phyloP scores from a whole-genome alignment of 1,140 invertebrate species.

The Vanessa tameamea region DNA sequence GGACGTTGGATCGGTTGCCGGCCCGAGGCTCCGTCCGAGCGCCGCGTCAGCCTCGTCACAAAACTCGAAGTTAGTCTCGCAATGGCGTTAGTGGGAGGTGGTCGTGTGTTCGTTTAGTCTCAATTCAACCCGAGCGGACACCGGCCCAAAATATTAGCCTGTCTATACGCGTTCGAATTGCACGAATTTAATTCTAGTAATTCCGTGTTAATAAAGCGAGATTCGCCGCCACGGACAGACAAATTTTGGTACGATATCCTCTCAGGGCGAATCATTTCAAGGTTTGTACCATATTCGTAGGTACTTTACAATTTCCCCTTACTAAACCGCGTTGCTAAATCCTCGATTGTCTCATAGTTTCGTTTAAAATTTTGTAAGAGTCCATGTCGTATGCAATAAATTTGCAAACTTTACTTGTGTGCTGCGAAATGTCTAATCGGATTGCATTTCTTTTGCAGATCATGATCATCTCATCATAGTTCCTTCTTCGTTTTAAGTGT shows the following conservation, averaged over 20 bases:
- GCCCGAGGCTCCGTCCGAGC: constrained; percentile 70
- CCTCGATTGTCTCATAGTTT: constrained; percentile 71
- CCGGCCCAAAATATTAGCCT: constrained; percentile 81
- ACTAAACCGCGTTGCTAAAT: constrained; percentile 75
- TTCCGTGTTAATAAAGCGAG: constrained; percentile 61
- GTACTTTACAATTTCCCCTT: constrained; percentile 73
- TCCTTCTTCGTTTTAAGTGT: constrained; percentile 75
- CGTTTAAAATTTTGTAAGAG: constrained; percentile 67
- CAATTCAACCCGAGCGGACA: constrained; percentile 78
- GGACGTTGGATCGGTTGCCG: constrained; percentile 77
- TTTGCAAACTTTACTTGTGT: constrained; percentile 45
- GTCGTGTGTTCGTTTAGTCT: constrained; percentile 78
- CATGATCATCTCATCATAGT: constrained; percentile 80
- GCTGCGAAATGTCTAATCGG: constrained; percentile 51
- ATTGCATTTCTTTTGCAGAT: constrained; percentile 73
- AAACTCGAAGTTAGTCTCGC: constrained; percentile 72
- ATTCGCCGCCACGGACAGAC: constrained; percentile 75
- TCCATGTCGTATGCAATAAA: constrained; percentile 52
- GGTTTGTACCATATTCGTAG: constrained; percentile 79
- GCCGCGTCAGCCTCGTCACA: constrained; percentile 54
- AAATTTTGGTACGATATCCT: constrained; percentile 81
- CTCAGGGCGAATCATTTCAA: constrained; percentile 80
- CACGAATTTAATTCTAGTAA: constrained; percentile 73
- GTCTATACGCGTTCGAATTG: constrained; percentile 78
- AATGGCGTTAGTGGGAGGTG: constrained; percentile 76